These are phyloP conservation scores for Therioaphis trifolii DNA, from an alignment of 2,888 invertebrate genomes.

Conservation along the genomic window DNA sequence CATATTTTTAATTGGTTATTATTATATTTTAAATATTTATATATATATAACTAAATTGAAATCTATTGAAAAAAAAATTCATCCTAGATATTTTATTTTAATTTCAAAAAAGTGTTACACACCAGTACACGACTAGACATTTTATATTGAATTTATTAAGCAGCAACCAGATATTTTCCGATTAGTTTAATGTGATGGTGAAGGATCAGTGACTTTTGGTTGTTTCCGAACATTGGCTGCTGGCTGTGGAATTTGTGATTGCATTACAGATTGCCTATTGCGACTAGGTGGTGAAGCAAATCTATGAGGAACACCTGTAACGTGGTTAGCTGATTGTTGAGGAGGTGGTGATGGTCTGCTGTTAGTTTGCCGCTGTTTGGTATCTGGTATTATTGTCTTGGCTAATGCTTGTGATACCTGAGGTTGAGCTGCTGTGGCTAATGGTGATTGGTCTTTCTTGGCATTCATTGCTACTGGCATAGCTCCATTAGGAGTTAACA, in stretches of 20 bases:
- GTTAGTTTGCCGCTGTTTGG: conserved; percentile 37
- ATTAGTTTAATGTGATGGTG: conserved; percentile 46
- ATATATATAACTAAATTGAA: conserved; percentile 53
- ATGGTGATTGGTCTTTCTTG: conserved; percentile 47
- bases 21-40: conserved; percentile 26
- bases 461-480: conserved; percentile 8
- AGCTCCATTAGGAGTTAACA: conserved; percentile 68
- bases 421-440: conserved; percentile 33
- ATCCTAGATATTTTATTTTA: conserved; percentile 47
- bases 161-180: conserved; percentile 14
- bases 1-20: conserved; percentile 48
- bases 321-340: conserved; percentile 43
- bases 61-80: conserved; percentile 52
- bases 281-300: conserved; percentile 57
- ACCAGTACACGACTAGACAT: conserved; percentile 60
- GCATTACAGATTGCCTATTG: conserved; percentile 55
- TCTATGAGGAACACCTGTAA: conserved; percentile 48
- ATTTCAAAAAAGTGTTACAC: conserved; percentile 40
- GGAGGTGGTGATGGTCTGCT: conserved; percentile 31
- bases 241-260: conserved; percentile 60
- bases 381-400: conserved; percentile 37
- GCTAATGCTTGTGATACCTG: conserved; percentile 32
- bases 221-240: conserved; percentile 57
- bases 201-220: conserved; percentile 54
- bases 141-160: conserved; percentile 52